phyloP scores from a whole-genome alignment of 1,140 invertebrate species.

The Ceratosolen solmsi region DNA sequence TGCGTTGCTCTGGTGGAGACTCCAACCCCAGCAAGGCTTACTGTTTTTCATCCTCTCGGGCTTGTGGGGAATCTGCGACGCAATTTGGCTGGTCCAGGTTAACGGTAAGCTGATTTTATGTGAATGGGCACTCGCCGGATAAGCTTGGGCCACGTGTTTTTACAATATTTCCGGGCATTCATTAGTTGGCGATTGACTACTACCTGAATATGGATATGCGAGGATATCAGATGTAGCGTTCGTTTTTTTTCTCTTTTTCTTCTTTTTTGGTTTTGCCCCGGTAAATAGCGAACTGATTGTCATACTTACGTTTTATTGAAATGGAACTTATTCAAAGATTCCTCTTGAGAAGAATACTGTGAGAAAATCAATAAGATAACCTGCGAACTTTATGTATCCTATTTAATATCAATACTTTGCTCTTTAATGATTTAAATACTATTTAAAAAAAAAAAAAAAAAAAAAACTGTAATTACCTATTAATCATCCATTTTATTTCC shows the following conservation, averaged over 20 bases:
- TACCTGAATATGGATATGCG: slow-evolving; percentile 18
- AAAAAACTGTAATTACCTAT: not conserved
- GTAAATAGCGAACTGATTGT: too few relatives aligned
- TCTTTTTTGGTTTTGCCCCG: too few relatives aligned
- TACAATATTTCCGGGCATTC: slow-evolving; percentile 20
- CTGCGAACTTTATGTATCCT: not conserved
- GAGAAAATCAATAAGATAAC: not conserved
- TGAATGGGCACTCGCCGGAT: not conserved
- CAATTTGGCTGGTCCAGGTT: slow-evolving; percentile 95
- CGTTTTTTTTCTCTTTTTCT: too few relatives aligned
- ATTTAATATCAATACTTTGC: not conserved
- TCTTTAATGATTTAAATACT: not conserved
- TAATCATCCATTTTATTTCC: not conserved
- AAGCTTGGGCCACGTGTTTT: not conserved
- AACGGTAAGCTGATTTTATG: slow-evolving; percentile 79
- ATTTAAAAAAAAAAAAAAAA: too few relatives aligned
- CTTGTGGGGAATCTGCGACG: slow-evolving; percentile 92
- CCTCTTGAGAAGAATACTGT: not conserved
- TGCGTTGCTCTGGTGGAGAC: slow-evolving; percentile 82
- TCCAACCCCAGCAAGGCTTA: slow-evolving; percentile 79
- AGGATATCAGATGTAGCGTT: not conserved
- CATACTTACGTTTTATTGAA: too few relatives aligned
- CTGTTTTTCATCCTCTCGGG: slow-evolving; percentile 90
- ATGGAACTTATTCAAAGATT: too few relatives aligned
- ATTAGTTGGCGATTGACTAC: not conserved